These are phyloP conservation scores for Lepidocyrtoides sp. DNA, from an alignment of 2,888 invertebrate species.

Conservation along the genomic window DNA sequence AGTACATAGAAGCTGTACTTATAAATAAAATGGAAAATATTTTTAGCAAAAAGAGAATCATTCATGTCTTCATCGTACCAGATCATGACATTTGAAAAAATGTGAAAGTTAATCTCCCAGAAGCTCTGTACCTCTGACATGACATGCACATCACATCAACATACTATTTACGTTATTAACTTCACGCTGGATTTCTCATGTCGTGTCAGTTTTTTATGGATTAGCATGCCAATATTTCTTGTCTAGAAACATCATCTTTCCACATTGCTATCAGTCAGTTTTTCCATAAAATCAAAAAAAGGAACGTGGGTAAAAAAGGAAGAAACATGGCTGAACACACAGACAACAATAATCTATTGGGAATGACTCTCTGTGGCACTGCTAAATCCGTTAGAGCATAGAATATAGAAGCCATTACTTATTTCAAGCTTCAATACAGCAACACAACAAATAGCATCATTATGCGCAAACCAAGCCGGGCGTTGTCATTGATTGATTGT, in stretches of 20 bases:
- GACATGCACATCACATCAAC: background rate
- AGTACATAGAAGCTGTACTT: background rate
- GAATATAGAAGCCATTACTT: background rate
- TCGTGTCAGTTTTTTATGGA: constrained; percentile 8
- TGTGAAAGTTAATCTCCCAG: background rate
- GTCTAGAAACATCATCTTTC: background rate
- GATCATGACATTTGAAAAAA: background rate
- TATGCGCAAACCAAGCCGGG: constrained; percentile 49
- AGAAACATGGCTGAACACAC: background rate
- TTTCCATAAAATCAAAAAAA: constrained; percentile 11
- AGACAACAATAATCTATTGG: constrained; percentile 26
- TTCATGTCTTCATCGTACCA: background rate
- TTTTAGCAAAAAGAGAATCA: background rate
- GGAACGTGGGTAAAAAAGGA: background rate
- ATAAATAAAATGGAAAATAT: background rate
- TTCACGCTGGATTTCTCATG: constrained; percentile 2
- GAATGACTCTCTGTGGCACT: background rate
- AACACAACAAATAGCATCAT: background rate
- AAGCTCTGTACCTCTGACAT: constrained; percentile 5
- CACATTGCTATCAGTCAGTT: background rate
- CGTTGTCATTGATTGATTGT: constrained; percentile 76
- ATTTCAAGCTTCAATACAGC: background rate
- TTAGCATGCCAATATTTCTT: background rate
- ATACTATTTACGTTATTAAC: background rate
- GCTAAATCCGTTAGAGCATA: background rate